Evolutionary conservation across 2,797 vertebrate species (phyloP), one percentile per base, ranked within the genome.

Genomic region (Rhabdomys pumilio): DNA sequence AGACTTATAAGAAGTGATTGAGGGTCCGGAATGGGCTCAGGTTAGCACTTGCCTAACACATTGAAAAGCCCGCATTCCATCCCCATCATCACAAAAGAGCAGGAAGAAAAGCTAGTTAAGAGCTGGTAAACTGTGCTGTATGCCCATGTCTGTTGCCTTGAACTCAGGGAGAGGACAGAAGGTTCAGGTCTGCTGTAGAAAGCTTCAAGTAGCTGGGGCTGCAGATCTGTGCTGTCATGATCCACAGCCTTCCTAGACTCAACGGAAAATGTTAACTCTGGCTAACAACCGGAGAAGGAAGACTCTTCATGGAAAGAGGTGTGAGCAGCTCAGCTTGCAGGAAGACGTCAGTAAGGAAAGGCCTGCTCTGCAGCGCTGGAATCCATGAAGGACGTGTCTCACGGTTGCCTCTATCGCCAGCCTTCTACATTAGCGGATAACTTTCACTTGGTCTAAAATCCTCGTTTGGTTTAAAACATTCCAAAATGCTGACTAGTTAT

Each of bases 311-410:
- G 38, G 31, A 77, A 34, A 94, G 81, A 96, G 24, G 76, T 1
- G 0, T 84, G 72, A 85, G 41, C 47, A 47, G 94, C 87, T 75
- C 31, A 76, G 5, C 20, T n/a, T 80, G 15, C 41, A 63, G 19
- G 29, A 59, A 50, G 83, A 89, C 82, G 91, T 84, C 65, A 89
- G 0, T 57, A 86, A 93, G 79, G 85, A 94, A 92, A 80, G 85
- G 92, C 53, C 61, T 89, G 61, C 6, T 63, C 90, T 76, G 15
- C 65, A 59, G 63, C 13, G 1, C 89, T 20, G 63, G 24, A 65
- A 61, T 90, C 83, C 15, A 63, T 90, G 82, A 94, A 50, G 93
- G 82, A 67, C 67, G 85, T 17, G 41, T 92, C 80, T 91, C 3
- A 12, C n/a, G 53, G 31, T 41, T 4, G 50, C 75, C 90, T 91